Percentiles rank a stretch among this genome's conserved stretches.
Evolutionary conservation across 2,113 vertebrate genomes (phyloP).

Genomic region (Stigmatopora argus): DNA sequence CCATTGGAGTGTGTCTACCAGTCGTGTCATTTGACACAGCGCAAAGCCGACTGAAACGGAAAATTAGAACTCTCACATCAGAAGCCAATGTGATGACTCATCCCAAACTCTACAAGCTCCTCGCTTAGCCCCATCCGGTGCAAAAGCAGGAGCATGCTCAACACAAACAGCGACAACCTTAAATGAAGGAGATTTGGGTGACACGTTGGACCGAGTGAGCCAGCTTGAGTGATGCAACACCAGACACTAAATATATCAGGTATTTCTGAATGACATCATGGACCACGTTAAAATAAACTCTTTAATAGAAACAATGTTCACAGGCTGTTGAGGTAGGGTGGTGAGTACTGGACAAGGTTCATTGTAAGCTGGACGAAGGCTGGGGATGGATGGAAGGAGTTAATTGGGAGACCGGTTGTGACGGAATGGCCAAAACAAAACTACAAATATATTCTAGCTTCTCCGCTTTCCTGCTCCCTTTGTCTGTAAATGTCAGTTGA

Average conservation of each 20-base stretch:
- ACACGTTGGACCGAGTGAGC: slow-evolving; percentile 28
- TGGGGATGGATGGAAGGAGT: slow-evolving; percentile 42
- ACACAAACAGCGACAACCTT: slow-evolving; percentile 25
- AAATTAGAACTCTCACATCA: background rate
- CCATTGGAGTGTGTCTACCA: slow-evolving; percentile 6
- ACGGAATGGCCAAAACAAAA: slow-evolving; percentile 46
- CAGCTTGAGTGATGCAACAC: slow-evolving; percentile 24
- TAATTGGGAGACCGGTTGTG: slow-evolving; percentile 40
- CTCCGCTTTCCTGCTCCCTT: slow-evolving; percentile 27
- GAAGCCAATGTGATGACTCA: slow-evolving; percentile 5
- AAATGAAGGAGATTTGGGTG: slow-evolving; percentile 24
- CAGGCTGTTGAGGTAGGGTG: slow-evolving; percentile 37
- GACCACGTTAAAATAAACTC: slow-evolving; percentile 29
- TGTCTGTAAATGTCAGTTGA: slow-evolving; percentile 59
- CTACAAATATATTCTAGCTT: slow-evolving; percentile 60
- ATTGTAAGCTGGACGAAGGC: slow-evolving; percentile 19
- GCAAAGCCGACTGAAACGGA: slow-evolving; percentile 1
- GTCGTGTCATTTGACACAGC: slow-evolving; percentile 4
- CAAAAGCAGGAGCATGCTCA: slow-evolving; percentile 7
- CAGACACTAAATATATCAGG: slow-evolving; percentile 14
- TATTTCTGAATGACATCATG: slow-evolving; percentile 35
- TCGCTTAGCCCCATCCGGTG: background rate
- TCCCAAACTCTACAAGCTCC: slow-evolving; percentile 8
- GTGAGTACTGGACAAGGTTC: slow-evolving; percentile 30
- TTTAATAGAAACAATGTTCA: background rate